These are phyloP conservation scores for Cheilosia soror DNA, from an alignment of 2,888 invertebrate genomes.

Conservation along the genomic window DNA sequence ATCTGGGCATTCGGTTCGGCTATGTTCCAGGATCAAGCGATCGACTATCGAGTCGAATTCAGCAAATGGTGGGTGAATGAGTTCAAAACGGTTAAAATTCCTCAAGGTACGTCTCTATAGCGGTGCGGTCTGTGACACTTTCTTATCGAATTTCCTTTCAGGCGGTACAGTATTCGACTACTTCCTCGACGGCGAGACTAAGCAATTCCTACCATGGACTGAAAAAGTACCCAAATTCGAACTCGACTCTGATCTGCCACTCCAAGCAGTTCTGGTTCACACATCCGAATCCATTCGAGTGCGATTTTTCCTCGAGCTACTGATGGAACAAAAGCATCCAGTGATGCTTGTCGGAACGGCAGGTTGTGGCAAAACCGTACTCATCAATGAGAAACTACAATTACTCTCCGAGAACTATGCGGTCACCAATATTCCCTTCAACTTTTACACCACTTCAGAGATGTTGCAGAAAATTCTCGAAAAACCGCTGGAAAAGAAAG, in stretches of 20 bases:
- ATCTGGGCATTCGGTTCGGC: conserved; percentile 99
- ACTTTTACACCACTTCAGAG: conserved; percentile 97
- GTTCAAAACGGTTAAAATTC: conserved; percentile 97
- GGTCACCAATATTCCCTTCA: conserved; percentile 96
- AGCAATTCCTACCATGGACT: conserved; percentile 95
- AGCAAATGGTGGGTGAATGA: conserved; percentile 99
- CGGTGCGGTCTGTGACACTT: neutral
- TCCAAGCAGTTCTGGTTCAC: conserved; percentile 96
- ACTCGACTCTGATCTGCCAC: conserved; percentile 94
- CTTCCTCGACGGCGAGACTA: conserved; percentile 95
- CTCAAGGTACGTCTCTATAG: conserved; percentile 83
- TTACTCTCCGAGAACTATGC: conserved; percentile 93
- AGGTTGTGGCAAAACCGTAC: conserved; percentile 97
- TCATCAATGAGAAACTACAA: conserved; percentile 89
- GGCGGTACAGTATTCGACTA: conserved; percentile 98
- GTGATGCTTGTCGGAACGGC: conserved; percentile 97
- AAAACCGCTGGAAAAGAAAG: conserved; percentile 98
- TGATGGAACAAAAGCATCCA: conserved; percentile 94
- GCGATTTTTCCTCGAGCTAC: conserved; percentile 93
- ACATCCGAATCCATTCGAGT: conserved; percentile 96
- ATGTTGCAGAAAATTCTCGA: conserved; percentile 97
- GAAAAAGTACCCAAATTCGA: conserved; percentile 96
- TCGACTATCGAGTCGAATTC: conserved; percentile 92
- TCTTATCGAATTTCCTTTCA: conserved; percentile 77
- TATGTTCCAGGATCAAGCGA: conserved; percentile 96